These are phyloP conservation scores for Macrosteles quadrilineatus DNA, from an alignment of 1,140 invertebrate genomes.

Conservation along the genomic window DNA sequence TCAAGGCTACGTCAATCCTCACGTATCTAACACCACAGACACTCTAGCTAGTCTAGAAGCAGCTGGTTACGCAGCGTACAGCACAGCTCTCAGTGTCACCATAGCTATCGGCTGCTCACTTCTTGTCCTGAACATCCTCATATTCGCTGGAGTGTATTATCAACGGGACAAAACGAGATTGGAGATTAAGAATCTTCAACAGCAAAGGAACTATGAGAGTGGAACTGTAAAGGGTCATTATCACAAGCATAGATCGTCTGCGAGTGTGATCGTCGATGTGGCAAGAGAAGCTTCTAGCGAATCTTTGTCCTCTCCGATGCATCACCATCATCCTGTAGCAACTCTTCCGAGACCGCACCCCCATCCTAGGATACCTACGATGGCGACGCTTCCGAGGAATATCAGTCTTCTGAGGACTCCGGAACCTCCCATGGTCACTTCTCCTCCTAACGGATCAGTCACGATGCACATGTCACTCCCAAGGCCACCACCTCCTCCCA, in stretches of 20 bases:
- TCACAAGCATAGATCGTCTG: constrained; percentile 38
- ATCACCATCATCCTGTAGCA: constrained; percentile 35
- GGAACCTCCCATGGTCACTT: neutral
- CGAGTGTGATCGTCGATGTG: constrained; percentile 73
- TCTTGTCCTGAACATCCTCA: constrained; percentile 76
- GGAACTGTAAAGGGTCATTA: constrained; percentile 32
- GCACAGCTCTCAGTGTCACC: constrained; percentile 80
- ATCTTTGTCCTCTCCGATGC: constrained; percentile 29
- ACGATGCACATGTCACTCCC: constrained; percentile 58
- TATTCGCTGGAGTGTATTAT: constrained; percentile 93
- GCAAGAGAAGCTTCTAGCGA: constrained; percentile 70
- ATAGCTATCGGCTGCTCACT: constrained; percentile 87
- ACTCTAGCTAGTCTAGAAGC: constrained; percentile 74
- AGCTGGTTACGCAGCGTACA: constrained; percentile 73
- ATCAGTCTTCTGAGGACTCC: neutral
- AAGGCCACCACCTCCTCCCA: constrained; percentile 57
- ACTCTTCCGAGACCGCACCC: constrained; percentile 52
- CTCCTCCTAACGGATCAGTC: constrained; percentile 58
- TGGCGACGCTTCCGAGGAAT: constrained; percentile 21
- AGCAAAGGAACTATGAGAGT: constrained; percentile 32
- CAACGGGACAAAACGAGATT: constrained; percentile 79
- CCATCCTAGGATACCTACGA: constrained; percentile 47
- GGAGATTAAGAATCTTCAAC: constrained; percentile 45
- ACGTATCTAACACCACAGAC: constrained; percentile 56
- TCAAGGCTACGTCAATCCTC: constrained; percentile 55